Conservation (phyloP, 2,888 invertebrate genomes). For the Coleophora deauratella region DNA sequence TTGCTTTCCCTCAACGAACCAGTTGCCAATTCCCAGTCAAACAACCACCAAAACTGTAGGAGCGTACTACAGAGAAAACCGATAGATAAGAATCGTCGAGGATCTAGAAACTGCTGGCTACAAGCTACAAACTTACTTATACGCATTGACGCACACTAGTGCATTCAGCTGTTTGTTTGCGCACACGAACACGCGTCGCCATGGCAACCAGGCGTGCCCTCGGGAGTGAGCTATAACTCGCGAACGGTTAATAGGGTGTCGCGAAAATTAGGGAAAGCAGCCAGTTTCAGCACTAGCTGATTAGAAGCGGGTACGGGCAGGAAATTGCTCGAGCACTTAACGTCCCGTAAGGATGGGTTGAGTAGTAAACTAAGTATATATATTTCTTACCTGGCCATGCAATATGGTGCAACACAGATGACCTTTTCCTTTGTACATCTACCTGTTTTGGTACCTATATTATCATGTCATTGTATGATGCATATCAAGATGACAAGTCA, state of each 20-base stretch:
- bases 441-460: too few species aligned
- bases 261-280: constrained; percentile 60
- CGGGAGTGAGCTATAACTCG: constrained; percentile 53
- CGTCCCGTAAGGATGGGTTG: constrained; percentile 18
- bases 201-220: constrained; percentile 46
- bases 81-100: constrained; percentile 52
- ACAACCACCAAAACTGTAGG: not conserved
- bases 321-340: constrained; percentile 61
- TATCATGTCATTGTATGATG: too few species aligned
- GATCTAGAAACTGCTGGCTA: constrained; percentile 50
- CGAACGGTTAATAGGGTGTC: constrained; percentile 60
- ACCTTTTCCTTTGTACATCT: not conserved
- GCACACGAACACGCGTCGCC: constrained; percentile 41
- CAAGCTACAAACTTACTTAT: constrained; percentile 27
- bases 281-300: constrained; percentile 51
- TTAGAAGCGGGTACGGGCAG: constrained; percentile 50
- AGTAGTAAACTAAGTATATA: too few species aligned
- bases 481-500: too few species aligned
- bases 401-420: too few species aligned
- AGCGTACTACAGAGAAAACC: constrained; percentile 33
- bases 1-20: too few species aligned
- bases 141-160: constrained; percentile 27
- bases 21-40: too few species aligned
- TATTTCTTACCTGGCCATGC: too few species aligned
- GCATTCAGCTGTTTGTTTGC: constrained; percentile 33